phyloP scores from a whole-genome alignment of 92 coral and sea anemone genomes.

The Anthopleura xanthogrammica region DNA sequence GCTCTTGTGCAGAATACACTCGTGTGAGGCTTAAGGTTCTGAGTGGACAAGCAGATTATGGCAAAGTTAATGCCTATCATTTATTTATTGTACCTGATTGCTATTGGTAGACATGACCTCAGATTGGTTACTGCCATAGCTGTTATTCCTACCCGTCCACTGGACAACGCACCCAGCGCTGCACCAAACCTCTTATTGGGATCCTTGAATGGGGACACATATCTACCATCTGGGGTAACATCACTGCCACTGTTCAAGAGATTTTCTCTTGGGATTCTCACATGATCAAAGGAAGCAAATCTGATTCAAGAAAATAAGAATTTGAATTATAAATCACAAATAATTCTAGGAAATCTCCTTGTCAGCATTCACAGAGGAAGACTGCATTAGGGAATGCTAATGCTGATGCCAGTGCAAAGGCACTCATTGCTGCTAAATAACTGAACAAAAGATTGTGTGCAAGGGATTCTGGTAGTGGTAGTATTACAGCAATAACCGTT shows the following conservation, averaged over 20 bases:
- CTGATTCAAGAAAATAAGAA: conserved; percentile 29
- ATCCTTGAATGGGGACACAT: conserved; percentile 86
- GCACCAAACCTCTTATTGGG: conserved; percentile 97
- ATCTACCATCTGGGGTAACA: conserved; percentile 88
- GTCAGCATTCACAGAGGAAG: too few species aligned
- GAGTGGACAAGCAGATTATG: too few species aligned
- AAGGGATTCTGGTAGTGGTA: too few species aligned
- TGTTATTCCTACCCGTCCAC: conserved; percentile 96
- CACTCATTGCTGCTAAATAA: too few species aligned
- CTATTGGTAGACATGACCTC: conserved; percentile 73
- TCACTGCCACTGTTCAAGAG: conserved; percentile 79
- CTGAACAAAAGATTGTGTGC: too few species aligned
- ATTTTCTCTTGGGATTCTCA: conserved; percentile 76
- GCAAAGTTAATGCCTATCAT: background rate
- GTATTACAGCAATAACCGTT: too few species aligned
- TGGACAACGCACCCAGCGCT: conserved; percentile 88
- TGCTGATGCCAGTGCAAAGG: too few species aligned
- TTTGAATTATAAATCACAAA: too few species aligned
- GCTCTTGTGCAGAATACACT: too few species aligned
- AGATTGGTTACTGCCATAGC: conserved; percentile 80
- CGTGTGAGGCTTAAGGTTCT: too few species aligned
- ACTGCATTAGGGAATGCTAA: too few species aligned
- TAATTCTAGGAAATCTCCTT: too few species aligned
- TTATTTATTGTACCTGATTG: conserved; percentile 68
- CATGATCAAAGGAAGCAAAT: conserved; percentile 91